These are phyloP conservation scores for Nephrotoma appendiculata DNA, from an alignment of 2,888 invertebrate genomes.

Conservation along the genomic window DNA sequence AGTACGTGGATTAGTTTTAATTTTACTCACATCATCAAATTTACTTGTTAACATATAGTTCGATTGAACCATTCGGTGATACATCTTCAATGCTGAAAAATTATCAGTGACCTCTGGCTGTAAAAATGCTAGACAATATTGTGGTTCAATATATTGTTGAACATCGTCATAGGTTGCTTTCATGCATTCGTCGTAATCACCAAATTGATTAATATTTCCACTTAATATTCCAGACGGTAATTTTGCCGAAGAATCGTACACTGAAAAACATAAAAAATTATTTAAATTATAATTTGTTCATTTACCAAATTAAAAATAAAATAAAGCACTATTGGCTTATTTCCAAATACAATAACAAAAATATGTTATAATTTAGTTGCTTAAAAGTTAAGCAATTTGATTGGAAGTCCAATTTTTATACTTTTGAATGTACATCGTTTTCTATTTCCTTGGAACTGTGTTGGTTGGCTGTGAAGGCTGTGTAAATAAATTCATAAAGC, in stretches of 20 bases:
- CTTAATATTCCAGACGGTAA: conserved; percentile 46
- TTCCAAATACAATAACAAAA: no score
- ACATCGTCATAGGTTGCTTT: conserved; percentile 9
- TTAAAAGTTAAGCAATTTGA: no score
- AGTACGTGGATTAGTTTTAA: not conserved
- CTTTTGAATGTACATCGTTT: no score
- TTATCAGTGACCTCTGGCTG: conserved; percentile 39
- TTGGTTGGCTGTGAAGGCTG: no score
- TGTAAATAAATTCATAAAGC: no score
- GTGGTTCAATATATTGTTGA: conserved; percentile 28
- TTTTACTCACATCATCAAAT: conserved; percentile 46
- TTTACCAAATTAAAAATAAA: no score
- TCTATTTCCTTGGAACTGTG: no score
- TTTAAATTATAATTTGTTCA: not conserved
- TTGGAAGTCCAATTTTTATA: no score
- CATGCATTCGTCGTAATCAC: conserved; percentile 36
- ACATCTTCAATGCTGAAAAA: conserved; percentile 32
- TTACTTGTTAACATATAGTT: conserved; percentile 49
- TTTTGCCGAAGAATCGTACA: conserved; percentile 52
- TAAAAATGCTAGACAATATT: conserved; percentile 50
- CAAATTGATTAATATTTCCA: conserved; percentile 51
- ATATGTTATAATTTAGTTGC: no score
- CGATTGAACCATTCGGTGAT: conserved; percentile 41
- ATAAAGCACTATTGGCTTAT: no score
- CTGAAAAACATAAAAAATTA: conserved; percentile 26